Percentiles rank a stretch among this genome's conserved stretches.
Conservation (phyloP, 2,113 vertebrate genomes). For the Tachuris rubrigastra region DNA sequence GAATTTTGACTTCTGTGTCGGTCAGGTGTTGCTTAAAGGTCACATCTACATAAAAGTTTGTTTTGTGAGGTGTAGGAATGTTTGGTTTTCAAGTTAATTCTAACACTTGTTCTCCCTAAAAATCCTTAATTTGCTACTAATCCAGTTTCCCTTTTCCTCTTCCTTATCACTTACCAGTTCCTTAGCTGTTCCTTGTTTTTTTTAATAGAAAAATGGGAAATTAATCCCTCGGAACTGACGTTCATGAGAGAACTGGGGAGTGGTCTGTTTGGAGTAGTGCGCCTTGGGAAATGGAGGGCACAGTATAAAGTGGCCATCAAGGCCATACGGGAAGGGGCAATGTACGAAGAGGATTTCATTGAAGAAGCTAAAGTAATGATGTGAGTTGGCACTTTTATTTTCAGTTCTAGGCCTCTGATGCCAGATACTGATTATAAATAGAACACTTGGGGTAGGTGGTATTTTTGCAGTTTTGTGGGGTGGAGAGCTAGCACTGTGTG, state of each 20-base stretch:
- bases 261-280: conserved; percentile 89
- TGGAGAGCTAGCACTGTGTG: background rate
- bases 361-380: conserved; percentile 98
- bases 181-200: background rate
- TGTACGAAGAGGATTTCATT: conserved; percentile 96
- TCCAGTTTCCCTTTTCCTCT: background rate
- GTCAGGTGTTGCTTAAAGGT: background rate
- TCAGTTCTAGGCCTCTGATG: background rate
- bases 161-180: background rate
- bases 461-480: background rate
- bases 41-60: background rate
- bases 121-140: background rate
- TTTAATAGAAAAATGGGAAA: conserved; percentile 89
- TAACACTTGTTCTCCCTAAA: background rate
- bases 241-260: conserved; percentile 94
- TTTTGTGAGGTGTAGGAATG: background rate
- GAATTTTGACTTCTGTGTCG: background rate
- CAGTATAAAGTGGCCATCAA: conserved; percentile 95
- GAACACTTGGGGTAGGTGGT: background rate
- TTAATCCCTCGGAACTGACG: conserved; percentile 89
- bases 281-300: conserved; percentile 89
- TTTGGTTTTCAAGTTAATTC: background rate
- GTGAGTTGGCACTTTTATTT: conserved; percentile 68
- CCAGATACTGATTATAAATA: background rate
- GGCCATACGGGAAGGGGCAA: conserved; percentile 89